Base-by-base conservation (phyloP, 2,888 invertebrate species). In the Fragum sueziense region DNA sequence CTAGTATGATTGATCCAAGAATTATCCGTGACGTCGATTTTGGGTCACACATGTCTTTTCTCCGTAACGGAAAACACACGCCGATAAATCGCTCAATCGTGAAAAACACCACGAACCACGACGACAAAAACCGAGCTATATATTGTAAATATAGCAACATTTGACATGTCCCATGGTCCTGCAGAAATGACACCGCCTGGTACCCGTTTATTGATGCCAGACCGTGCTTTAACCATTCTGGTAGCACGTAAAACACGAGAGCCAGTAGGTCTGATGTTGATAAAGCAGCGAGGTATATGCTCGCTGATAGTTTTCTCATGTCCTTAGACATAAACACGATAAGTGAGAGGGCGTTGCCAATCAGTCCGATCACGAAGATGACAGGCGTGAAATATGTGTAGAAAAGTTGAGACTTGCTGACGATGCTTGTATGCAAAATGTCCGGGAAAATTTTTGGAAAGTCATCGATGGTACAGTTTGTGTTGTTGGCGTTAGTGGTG, bases 221-320 rank as follows among this genome's bases (percentile, higher is more conserved):
- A 14, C 91, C 91, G 33, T 88, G 77, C 65, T 87, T 86, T 33
- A 92, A 74, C 92, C 92, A 92, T 78, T 92, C 92, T 34, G 91
- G 86, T 47, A 92, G 85, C 25, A 92, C 91, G 78, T 90, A 92
- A 59, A 97, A 94, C 1, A 96, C 92, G 20, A 95, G 95, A 0
- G 95, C 89, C 29, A 97, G 93, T 86, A 97, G 96, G 3, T 96
- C 94, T 0, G 96, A 96, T 91, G 97, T 97, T 81, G 97, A 96
- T 68, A 97, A 92, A 0, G 96, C 96, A 0, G 96, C 95, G 79
- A 97, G 93, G 91, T 97, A 97, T 86, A 96, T 95, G 83, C 96
- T 96, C 0, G 97, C 96, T 0, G 97, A 96, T 27, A 91, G 84
- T 37, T 87, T 87, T 20, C 96, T 95, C 81, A 95, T 95, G 51